Evolutionary conservation across 2,797 vertebrate genomes (phyloP), one percentile per base, ranked within the genome.

Genomic region (Linurgus olivaceus): DNA sequence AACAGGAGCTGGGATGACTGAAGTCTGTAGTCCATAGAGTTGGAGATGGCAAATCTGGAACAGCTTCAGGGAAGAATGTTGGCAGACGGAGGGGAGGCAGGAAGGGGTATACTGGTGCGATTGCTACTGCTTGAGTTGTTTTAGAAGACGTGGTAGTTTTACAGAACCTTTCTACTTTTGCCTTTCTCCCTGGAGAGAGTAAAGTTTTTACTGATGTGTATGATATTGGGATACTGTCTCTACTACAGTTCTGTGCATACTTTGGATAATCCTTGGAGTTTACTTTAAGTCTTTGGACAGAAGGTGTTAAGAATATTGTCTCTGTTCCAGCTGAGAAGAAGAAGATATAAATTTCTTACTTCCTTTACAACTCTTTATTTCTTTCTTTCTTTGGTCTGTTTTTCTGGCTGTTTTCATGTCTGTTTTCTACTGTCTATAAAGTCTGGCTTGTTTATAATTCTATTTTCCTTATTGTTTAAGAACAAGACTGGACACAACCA

Each of bases 401-500:
- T 77, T 85, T 68, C 50, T 86, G 57, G 21, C 73, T 89, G 13
- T 31, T 86, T 15, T 83, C 26, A 25, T 33, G n/a, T 45, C 51
- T 88, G 5, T 91, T 86, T 95, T 83, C 48, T 76, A 24, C 76
- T 2, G 4, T 62, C 72, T 88, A 25, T 65, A 73, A 48, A 76
- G 38, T 59, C 44, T 68, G 62, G 24, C 70, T 93, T 90, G 59
- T 70, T 94, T 91, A 86, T 52, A 51, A 44, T 81, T 84, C 42
- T 71, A 0, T 81, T 94, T 96, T 90, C 31, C 42, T 94, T 92
- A 86, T 83, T 15, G 1, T 87, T 88, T 89, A 51, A 81, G 76
- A 87, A 92, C 96, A 97, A 96, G 96, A 97, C 89, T 87, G 90
- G 94, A 93, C 95, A 78, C 42, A 95, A 44, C 87, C 42, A 45